Percentiles rank a stretch among this genome's conserved stretches.
phyloP scores from a whole-genome alignment of 2,797 vertebrate genomes.

The Aselliscus stoliczkanus region DNA sequence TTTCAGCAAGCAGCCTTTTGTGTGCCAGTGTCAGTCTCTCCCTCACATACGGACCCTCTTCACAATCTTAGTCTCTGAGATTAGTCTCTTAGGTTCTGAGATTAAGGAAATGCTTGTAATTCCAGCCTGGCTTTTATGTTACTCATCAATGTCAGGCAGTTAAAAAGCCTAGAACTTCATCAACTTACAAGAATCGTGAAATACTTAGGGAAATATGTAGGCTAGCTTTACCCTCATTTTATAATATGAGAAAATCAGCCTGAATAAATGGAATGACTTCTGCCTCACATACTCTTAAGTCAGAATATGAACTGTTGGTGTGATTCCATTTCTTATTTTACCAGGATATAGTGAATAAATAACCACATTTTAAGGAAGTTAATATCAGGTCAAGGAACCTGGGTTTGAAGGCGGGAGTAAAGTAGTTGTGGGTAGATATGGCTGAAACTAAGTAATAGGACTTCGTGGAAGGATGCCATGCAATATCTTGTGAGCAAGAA shows the following conservation, averaged over 20 bases:
- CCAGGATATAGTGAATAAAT: not conserved
- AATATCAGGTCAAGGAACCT: not conserved
- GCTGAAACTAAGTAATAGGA: not conserved
- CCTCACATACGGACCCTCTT: not conserved
- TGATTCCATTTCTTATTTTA: not conserved
- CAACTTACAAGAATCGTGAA: not conserved
- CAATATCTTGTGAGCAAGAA: not conserved
- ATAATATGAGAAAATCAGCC: not conserved
- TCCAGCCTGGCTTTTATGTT: not conserved
- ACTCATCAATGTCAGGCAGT: not conserved
- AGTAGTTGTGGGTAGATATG: not conserved
- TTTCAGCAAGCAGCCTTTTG: not conserved
- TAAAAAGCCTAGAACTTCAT: not conserved
- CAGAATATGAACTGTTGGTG: not conserved
- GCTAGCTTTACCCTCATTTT: not conserved
- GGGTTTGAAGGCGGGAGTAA: not conserved
- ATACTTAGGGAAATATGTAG: not conserved
- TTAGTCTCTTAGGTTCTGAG: not conserved
- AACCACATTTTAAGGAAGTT: slow-evolving; percentile 13
- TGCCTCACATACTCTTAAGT: not conserved
- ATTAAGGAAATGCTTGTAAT: not conserved
- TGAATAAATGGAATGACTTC: not conserved
- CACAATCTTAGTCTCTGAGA: not conserved
- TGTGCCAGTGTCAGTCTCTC: not conserved
- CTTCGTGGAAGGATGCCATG: not conserved